Evolutionary conservation across 2,113 vertebrate species (phyloP), one percentile per base, ranked within the genome.

Genomic region (Rhadina sibilatrix): DNA sequence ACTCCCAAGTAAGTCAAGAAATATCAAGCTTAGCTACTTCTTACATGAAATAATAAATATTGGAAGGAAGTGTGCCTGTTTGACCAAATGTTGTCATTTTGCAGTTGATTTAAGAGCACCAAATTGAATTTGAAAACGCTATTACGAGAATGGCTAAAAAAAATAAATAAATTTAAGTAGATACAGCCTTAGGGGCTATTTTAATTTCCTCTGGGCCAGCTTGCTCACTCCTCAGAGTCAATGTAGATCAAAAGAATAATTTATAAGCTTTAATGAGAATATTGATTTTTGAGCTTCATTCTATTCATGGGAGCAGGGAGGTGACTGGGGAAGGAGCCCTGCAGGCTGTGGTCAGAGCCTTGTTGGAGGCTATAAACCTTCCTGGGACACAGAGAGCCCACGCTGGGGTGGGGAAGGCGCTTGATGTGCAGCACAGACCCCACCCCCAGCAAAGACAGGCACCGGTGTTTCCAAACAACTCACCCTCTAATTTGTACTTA

Each of bases 381-480:
- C 12, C 27, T 14, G 4, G 25, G 80, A 50, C 53, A 24, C 68
- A 79, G 31, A 47, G 31, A 63, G 5, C n/a, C 54, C 0, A 0
- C 31, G 6, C 27, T 38, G 8, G 76, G 83, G 59, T 12, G 35
- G 69, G 57, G 24, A 92, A 95, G 31, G 69, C 63, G 40, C 68
- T 65, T 1, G 3, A 28, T 10, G 35, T 10, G 35, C 35, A 90
- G 77, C 49, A 23, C 11, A 78, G 16, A 9, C 61, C 59, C 89
- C 77, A 65, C 85, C 94, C 16, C 59, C 68, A 61, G 77, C 85
- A 68, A 93, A 50, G 85, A 54, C 0, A 37, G 59, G 75, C 38
- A 82, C 44, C 71, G 38, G 11, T 94, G 72, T 95, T 98, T 96
- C 90, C 93, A 95, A 97, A 96, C 81, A 98, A 54, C 92, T 84